Evolutionary conservation across 2,797 vertebrate species (phyloP), one percentile per base, ranked within the genome.

Genomic region (Lemur catta): DNA sequence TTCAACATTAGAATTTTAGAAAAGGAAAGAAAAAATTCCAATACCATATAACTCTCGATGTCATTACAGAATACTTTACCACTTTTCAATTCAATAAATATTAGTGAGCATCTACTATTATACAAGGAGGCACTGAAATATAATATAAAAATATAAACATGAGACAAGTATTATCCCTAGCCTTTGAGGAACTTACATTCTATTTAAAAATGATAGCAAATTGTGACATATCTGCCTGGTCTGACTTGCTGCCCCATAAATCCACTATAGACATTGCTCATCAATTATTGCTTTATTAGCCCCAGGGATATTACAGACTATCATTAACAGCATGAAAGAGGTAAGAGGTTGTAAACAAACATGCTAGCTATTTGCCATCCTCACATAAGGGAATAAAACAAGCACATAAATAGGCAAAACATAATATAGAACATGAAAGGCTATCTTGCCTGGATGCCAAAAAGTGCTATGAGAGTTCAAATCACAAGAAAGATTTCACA

Each of bases 1-100:
- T 65, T 97, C 89, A 84, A 61, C 72, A 92, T 65, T 50, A 76
- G 46, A 95, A 91, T 86, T 82, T 93, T 48, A 92, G 74, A 86
- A 85, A 84, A 18, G 12, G 15, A 71, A 79, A 63, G 38, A 59
- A 55, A 88, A 89, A 65, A 57, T 7, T 14, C 38, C 69, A 93
- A 65, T n/a, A 74, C 22, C 82, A 8, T 30, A 20, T 84, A 63
- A 78, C 18, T 87, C 41, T 72, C 61, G 1, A 84, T 89, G 35
- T 48, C 28, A 90, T n/a, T n/a, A 79, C 33, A 92, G 59, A 92
- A 8, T 94, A 59, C 46, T 26, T 93, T 52, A 76, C 4, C 18
- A 65, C 12, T 12, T 84, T 91, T 85, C 67, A 92, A 90, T 38
- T 80, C 9, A 91, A 41, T 84, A 76, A 91, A 65, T 76, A 81